These are phyloP conservation scores for Aspidoscelis tigris DNA, from an alignment of 2,113 vertebrate species.

Conservation along the genomic window DNA sequence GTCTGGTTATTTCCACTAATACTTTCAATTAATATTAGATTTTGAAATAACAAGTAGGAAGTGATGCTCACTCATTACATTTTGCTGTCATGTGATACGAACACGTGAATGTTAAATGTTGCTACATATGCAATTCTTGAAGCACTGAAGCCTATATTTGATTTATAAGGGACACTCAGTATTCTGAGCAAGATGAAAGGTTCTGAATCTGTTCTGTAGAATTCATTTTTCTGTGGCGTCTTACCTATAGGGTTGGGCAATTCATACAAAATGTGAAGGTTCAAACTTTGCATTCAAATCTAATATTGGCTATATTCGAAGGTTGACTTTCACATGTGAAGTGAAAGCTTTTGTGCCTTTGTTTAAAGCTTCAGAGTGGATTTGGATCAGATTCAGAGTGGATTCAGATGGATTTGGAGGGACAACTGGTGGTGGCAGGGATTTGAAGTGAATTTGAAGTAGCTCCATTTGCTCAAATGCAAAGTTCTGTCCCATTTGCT, in stretches of 20 bases:
- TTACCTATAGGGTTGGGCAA: not conserved
- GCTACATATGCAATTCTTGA: conserved; percentile 48
- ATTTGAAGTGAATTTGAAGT: too few species aligned
- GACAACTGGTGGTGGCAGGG: too few species aligned
- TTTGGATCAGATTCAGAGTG: too few species aligned
- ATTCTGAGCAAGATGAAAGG: conserved; percentile 38
- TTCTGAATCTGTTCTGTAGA: conserved; percentile 56
- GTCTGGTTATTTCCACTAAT: conserved; percentile 66
- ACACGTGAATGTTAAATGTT: conserved; percentile 55
- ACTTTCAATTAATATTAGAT: conserved; percentile 72
- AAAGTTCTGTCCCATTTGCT: too few species aligned
- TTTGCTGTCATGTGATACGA: conserved; percentile 56
- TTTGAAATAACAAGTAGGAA: conserved; percentile 63
- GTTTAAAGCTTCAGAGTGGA: too few species aligned
- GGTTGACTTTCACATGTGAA: too few species aligned
- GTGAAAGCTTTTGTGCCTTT: too few species aligned
- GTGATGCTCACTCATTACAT: conserved; percentile 49
- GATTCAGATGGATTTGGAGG: too few species aligned
- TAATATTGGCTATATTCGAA: too few species aligned
- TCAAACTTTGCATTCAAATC: too few species aligned
- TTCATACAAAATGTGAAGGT: too few species aligned
- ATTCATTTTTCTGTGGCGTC: conserved; percentile 27
- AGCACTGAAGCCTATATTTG: conserved; percentile 58
- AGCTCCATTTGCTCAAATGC: too few species aligned
- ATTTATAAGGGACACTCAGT: conserved; percentile 55